These are phyloP conservation scores for Acromyrmex echinatior DNA, from an alignment of 1,140 invertebrate species.

Conservation along the genomic window DNA sequence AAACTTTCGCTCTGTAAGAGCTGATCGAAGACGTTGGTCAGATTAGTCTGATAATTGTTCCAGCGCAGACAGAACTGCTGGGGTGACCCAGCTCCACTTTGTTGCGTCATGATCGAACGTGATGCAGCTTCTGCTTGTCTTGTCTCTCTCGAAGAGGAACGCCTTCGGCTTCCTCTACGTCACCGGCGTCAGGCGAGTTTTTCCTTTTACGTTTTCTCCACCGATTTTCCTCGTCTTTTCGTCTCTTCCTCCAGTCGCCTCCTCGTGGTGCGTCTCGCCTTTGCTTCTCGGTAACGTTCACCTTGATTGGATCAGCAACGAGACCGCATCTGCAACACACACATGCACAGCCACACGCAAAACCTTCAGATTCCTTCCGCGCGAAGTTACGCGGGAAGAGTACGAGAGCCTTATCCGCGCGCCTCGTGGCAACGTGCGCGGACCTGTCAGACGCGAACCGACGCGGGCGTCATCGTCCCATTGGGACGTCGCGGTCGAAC, in stretches of 20 bases:
- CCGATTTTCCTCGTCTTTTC: neutral
- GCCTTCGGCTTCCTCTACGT: neutral
- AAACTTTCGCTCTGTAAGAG: conserved; percentile 96
- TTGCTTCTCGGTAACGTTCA: conserved; percentile 42
- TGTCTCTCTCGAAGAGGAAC: neutral
- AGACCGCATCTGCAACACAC: conserved; percentile 76
- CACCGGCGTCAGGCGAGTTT: neutral
- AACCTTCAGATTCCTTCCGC: conserved; percentile 55
- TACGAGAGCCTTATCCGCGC: conserved; percentile 53
- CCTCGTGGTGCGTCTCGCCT: conserved; percentile 38
- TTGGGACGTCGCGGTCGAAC: conserved; percentile 47
- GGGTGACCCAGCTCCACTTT: conserved; percentile 86
- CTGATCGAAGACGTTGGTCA: conserved; percentile 97
- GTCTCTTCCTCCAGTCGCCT: conserved; percentile 6
- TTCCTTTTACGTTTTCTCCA: neutral
- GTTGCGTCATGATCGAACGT: conserved; percentile 82
- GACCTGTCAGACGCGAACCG: conserved; percentile 63
- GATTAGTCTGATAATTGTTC: conserved; percentile 97
- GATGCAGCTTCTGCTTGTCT: conserved; percentile 29
- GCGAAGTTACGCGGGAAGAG: conserved; percentile 35
- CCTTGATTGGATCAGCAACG: conserved; percentile 57
- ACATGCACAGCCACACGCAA: conserved; percentile 69
- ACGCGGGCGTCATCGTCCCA: conserved; percentile 61
- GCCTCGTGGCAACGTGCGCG: conserved; percentile 70
- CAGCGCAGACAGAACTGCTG: conserved; percentile 95